Base-by-base conservation (phyloP, 2,797 vertebrate species). In the Siniperca obscura region DNA sequence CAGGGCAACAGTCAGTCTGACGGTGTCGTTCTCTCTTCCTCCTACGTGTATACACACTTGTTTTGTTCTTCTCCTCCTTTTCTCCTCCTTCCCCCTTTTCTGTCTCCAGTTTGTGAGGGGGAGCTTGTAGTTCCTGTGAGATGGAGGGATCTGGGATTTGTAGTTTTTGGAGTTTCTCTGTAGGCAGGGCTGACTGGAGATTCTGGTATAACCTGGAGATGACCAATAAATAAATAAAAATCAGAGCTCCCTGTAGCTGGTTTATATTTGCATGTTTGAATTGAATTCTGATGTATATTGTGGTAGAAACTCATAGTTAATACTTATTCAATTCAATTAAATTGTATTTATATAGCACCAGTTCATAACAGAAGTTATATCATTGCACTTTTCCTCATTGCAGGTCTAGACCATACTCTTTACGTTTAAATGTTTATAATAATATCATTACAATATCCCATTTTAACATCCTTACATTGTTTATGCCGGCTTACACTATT, bases 151-250 rank as follows among this genome's bases (percentile, higher is more conserved):
- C 83, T 72, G 81, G 74, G 71, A 85, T 59, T 52, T 75, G 77
- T 10, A 60, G 62, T 82, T 5, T 78, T 42, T 77, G 75, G 16
- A 60, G 8, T 74, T 74, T 65, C 38, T 78, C 68, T 52, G 70
- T 9, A 0, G 57, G 13, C 68, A 93, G 52, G 6, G 86, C 86
- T 11, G 80, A 44, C 71, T 83, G 90, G 9, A 94, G 85, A 68
- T 87, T 92, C 77, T 86, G 79, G 74, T 90, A 84, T 55, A 93
- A 93, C 75, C 93, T 94, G 78, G 12, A 61, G 10, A 68, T 3
- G 36, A 59, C 0, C 12, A 59, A 46, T 48, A 12, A 13, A 38
- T 6, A 34, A 5, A 30, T 2, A 27, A 3, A 36, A 61, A 40
- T 56, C n/a, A 16, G 7, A 59, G n/a, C 30, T 52, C 0, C 13